phyloP scores from a whole-genome alignment of 2,113 vertebrate species.

The Choloepus hoffmanni region DNA sequence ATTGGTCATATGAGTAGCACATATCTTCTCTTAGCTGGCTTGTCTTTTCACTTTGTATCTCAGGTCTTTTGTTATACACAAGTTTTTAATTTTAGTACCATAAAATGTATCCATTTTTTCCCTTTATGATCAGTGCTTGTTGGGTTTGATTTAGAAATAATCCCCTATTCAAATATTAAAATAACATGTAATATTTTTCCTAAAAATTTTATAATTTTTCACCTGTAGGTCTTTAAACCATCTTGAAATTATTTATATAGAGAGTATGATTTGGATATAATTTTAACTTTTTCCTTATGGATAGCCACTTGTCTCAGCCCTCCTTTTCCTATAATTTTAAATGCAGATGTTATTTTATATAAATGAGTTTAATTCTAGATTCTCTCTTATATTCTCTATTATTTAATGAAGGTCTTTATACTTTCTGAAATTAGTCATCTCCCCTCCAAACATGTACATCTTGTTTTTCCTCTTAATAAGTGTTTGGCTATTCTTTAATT shows the following conservation, averaged over 20 bases:
- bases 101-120: not conserved
- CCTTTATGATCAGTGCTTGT: not conserved
- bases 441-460: not conserved
- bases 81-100: not conserved
- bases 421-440: not conserved
- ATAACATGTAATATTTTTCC: not conserved
- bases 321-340: not conserved
- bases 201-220: not conserved
- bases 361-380: not conserved
- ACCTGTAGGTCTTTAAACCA: not conserved
- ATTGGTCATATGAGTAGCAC: not conserved
- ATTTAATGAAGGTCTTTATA: not conserved
- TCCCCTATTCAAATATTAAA: not conserved
- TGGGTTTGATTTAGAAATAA: constrained; percentile 13
- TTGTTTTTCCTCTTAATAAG: constrained; percentile 3
- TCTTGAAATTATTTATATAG: constrained; percentile 6
- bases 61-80: not conserved
- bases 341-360: not conserved
- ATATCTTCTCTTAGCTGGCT: not conserved
- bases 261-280: not conserved
- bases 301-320: not conserved
- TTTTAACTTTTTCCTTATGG: not conserved
- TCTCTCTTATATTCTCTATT: not conserved
- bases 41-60: not conserved
- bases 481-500: not conserved